Base-by-base conservation (phyloP, 2,113 vertebrate genomes). In the Hippocampus mohnikei region DNA sequence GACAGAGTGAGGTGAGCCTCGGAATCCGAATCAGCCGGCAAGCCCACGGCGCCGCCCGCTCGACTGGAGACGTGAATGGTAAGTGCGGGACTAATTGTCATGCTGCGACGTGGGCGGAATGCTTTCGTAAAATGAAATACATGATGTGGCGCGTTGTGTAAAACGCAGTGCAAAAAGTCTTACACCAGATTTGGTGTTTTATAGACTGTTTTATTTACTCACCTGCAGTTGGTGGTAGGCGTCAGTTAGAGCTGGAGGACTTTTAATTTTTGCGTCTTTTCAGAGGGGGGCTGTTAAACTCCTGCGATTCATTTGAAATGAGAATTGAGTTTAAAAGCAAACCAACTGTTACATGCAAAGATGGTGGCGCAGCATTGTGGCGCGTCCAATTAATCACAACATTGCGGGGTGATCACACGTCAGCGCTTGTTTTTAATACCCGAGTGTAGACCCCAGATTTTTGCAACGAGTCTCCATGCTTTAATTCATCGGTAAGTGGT, bases 1-100 rank as follows among this genome's bases (percentile, higher is more conserved):
- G 88, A 89, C 84, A 85, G 81, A 89, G 81, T 80, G 82, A 89
- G 85, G 82, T 84, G 88, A 79, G 81, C 84, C 83, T 83, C 87
- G 78, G 87, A 88, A 91, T 90, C 84, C 82, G 70, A 89, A 88
- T 88, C 85, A 79, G 61, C 40, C 41, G 41, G 62, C 41, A 41
- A 64, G 62, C 62, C 12, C 21, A 16, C 41, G n/a, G 40, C n/a
- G 23, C n/a, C 81, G 79, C 76, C 71, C 69, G 55, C 69, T 61
- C 71, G 61, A 81, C 72, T 70, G 55, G 70, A n/a, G 74, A 84
- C 74, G 81, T 84, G 77, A 86, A 84, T 81, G 84, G 82, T 86
- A 81, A 81, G 84, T 84, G 75, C 71, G 13, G 77, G 83, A 81
- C 70, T 76, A 78, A 87, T 82, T 81, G 81, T 81, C 70, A 76